A percentile compares a stretch with the other conserved stretches of the same genome.
Evolutionary conservation across 2,888 invertebrate species (phyloP).

Genomic region (Lasioglossum vierecki): DNA sequence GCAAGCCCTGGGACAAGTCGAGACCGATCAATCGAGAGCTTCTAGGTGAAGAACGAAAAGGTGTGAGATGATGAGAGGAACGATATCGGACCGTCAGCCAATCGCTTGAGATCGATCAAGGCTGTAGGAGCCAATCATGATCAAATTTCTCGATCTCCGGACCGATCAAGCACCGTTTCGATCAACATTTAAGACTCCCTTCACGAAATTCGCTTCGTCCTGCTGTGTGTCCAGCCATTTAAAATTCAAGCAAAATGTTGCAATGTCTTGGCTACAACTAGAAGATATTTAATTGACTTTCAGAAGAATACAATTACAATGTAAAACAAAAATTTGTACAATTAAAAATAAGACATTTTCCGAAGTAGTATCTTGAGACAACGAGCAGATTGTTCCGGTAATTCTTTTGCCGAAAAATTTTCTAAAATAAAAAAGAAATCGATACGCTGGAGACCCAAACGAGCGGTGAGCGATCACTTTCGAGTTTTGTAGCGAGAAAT

Average conservation of each 20-base stretch:
- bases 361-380: neutral
- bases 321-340: neutral
- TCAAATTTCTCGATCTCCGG: slow-evolving; percentile 2
- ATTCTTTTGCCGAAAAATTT: neutral
- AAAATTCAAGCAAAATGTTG: too few species aligned
- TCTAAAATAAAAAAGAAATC: neutral
- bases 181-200: neutral
- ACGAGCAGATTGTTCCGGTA: neutral
- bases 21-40: slow-evolving; percentile 17
- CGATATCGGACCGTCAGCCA: neutral
- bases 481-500: neutral
- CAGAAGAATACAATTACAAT: neutral
- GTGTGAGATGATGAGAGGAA: slow-evolving; percentile 16
- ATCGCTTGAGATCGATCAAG: slow-evolving; percentile 9
- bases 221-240: neutral
- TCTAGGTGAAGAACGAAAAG: slow-evolving; percentile 28
- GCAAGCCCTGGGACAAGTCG: slow-evolving; percentile 55
- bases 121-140: neutral
- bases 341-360: too few species aligned
- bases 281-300: neutral
- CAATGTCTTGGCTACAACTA: neutral
- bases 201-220: neutral
- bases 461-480: neutral
- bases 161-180: neutral
- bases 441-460: neutral